Conservation (phyloP, 2,888 invertebrate genomes). For the Chrysolina oricalcia region DNA sequence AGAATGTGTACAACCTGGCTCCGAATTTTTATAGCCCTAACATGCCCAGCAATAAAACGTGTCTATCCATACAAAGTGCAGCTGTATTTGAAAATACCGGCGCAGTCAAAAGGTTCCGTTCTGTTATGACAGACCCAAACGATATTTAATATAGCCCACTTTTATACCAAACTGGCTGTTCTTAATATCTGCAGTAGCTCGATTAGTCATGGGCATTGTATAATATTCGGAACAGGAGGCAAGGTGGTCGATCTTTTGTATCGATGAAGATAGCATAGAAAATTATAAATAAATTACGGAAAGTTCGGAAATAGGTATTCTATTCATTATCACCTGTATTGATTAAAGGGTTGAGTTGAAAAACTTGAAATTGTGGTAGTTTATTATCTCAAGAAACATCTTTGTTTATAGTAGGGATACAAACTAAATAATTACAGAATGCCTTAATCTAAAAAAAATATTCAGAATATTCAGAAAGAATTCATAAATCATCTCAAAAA, state of each 20-base stretch:
- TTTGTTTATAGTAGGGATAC: too few species aligned
- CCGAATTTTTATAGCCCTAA: not conserved
- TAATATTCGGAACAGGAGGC: not conserved
- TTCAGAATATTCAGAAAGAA: too few species aligned
- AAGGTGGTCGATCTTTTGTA: not conserved
- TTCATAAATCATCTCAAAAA: too few species aligned
- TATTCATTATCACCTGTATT: too few species aligned
- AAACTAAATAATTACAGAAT: too few species aligned
- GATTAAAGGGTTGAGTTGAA: too few species aligned
- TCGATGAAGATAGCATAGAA: not conserved
- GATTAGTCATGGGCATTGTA: constrained; percentile 5
- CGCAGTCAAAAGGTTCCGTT: constrained; percentile 14
- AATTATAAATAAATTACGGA: not conserved
- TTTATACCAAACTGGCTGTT: constrained; percentile 5
- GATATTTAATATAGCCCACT: constrained; percentile 16
- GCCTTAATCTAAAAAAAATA: too few species aligned
- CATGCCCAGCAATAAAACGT: not conserved
- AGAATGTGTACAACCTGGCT: not conserved
- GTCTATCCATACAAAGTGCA: constrained; percentile 27
- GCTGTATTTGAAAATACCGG: constrained; percentile 28
- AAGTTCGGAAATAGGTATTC: too few species aligned
- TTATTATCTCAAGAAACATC: too few species aligned
- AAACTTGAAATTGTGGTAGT: too few species aligned
- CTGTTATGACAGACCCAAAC: constrained; percentile 27
- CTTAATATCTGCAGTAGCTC: constrained; percentile 20